Evolutionary conservation across 1,140 invertebrate genomes (phyloP).

Genomic region (Lineus longissimus): DNA sequence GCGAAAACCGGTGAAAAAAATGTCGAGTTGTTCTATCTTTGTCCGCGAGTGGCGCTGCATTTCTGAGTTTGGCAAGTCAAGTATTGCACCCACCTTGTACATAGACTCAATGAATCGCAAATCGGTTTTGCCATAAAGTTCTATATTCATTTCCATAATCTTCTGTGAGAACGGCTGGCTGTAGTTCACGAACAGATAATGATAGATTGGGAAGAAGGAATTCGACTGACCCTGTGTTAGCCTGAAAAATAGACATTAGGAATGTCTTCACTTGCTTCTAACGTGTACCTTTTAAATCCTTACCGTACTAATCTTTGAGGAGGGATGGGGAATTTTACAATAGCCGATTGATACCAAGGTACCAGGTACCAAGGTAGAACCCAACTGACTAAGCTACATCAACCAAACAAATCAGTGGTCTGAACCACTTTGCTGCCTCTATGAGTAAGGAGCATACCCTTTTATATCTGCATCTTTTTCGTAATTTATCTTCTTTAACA

Average conservation of each 20-base stretch:
- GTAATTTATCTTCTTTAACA: slow-evolving; percentile 28
- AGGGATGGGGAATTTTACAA: no score
- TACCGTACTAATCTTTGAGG: not conserved
- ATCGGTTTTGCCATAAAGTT: slow-evolving; percentile 36
- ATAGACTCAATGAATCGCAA: slow-evolving; percentile 33
- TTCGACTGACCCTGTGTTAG: slow-evolving; percentile 21
- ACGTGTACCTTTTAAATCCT: not conserved
- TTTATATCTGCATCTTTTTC: slow-evolving; percentile 22
- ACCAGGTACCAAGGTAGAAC: no score
- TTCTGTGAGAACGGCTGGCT: slow-evolving; percentile 24
- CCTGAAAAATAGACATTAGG: slow-evolving; percentile 17
- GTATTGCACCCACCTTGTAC: slow-evolving; percentile 31
- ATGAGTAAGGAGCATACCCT: slow-evolving; percentile 18
- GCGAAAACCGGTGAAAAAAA: no score
- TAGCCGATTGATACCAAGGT: no score
- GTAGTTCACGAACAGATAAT: slow-evolving; percentile 33
- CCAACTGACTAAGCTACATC: no score
- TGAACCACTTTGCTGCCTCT: not conserved
- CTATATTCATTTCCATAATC: slow-evolving; percentile 25
- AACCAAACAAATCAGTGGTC: not conserved
- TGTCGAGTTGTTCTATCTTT: no score
- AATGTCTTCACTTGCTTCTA: not conserved
- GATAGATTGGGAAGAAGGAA: slow-evolving; percentile 32
- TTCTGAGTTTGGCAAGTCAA: no score
- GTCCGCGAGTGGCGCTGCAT: no score